phyloP scores from a whole-genome alignment of 2,113 vertebrate genomes.

The Cairina moschata region DNA sequence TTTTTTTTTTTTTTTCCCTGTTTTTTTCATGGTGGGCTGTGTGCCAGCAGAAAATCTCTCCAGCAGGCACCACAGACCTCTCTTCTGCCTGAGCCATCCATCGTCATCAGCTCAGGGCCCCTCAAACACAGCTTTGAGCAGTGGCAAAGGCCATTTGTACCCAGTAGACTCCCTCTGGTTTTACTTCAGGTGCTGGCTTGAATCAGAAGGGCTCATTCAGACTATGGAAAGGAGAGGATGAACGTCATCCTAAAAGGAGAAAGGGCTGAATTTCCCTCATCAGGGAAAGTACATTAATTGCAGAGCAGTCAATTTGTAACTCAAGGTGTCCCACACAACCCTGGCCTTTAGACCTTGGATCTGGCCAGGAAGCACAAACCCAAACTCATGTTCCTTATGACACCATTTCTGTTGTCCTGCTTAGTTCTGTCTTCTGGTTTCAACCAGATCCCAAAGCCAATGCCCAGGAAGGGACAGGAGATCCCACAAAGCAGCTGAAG shows the following conservation, averaged over 20 bases:
- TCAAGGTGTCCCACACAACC: fast-evolving
- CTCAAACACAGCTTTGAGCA: neutral
- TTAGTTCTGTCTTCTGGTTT: neutral
- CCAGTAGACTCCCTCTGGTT: neutral
- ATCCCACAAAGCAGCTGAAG: neutral
- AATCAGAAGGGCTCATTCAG: neutral
- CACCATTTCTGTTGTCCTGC: neutral
- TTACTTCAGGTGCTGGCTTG: neutral
- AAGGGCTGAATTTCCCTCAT: neutral
- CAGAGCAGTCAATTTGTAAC: neutral
- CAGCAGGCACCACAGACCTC: neutral
- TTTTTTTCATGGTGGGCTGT: neutral
- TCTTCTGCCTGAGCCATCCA: neutral
- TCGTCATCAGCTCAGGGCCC: neutral
- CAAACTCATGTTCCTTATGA: neutral
- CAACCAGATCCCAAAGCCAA: neutral
- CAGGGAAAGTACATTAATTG: neutral
- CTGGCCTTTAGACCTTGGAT: neutral
- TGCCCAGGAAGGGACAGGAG: neutral
- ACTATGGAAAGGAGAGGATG: neutral
- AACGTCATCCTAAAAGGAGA: neutral
- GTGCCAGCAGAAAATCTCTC: neutral
- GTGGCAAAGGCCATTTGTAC: neutral
- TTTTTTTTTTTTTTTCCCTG: neutral
- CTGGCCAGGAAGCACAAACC: neutral